These are phyloP conservation scores for Auanema freiburgensis DNA, from an alignment of 2,888 invertebrate genomes.

Conservation along the genomic window DNA sequence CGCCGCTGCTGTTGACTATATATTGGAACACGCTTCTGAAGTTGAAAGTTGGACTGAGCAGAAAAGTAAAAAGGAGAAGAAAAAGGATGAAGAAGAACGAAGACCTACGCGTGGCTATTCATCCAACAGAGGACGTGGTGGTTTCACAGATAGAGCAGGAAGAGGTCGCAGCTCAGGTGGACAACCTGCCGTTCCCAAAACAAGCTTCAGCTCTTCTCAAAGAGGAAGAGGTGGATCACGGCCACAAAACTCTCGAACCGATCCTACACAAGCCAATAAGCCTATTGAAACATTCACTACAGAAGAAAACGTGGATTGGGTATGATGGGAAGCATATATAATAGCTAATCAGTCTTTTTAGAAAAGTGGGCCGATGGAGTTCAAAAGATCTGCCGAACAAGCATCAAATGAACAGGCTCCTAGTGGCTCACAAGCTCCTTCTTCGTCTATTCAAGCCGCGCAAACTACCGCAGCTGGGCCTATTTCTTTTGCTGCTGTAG, in stretches of 20 bases:
- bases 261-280: conserved; percentile 16
- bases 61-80: conserved; percentile 51
- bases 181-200: no score
- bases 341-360: conserved; percentile 11
- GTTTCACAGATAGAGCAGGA: no score
- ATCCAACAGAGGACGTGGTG: no score
- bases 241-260: no score
- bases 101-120: no score
- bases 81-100: conserved; percentile 36
- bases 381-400: conserved; percentile 18
- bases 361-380: conserved; percentile 23
- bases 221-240: conserved; percentile 20
- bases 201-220: no score
- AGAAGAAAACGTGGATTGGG: conserved; percentile 26
- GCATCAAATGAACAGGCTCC: conserved; percentile 2
- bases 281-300: conserved; percentile 21
- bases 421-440: conserved; percentile 9
- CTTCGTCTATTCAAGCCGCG: conserved; percentile 27
- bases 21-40: conserved; percentile 44
- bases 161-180: conserved; percentile 1
- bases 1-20: conserved; percentile 49
- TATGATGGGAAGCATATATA: conserved; percentile 3
- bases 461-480: conserved; percentile 34
- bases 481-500: conserved; percentile 45
- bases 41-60: conserved; percentile 53